Evolutionary conservation across 1,140 invertebrate species (phyloP), one percentile per base, ranked within the genome.

Genomic region (Lepidostoma basale): DNA sequence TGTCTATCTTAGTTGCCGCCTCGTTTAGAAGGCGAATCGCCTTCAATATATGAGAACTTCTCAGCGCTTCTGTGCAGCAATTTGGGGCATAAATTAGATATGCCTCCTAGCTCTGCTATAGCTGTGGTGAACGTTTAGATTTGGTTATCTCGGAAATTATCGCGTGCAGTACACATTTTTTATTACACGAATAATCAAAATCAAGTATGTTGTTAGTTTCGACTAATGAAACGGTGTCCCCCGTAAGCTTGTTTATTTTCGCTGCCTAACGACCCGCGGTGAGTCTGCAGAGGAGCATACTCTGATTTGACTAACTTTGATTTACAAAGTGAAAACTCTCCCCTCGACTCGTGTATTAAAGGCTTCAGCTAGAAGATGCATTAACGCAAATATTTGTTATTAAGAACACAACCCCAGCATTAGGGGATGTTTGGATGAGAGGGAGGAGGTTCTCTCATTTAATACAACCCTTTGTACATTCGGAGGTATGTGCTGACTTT

Each of bases 381-480:
- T 60, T 60, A 60, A 60, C 22, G 56, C 56, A 60, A 60, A 60
- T 60, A 60, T 60, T 60, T 60, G 56, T 42, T 56, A 56, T 56
- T 42, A 42, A 60, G 39, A 60, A 42, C 36, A 59, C 56, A 60
- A 60, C n/a, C 56, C 39, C 25, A 14, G 52, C 28, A 56, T 33
- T 36, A 4, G 30, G 52, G 52, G 30, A 36, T 1, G n/a, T 12
- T n/a, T 4, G n/a, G 39, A n/a, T 42, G 22, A 60, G 14, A 8
- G 36, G 20, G 12, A 16, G 36, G 42, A 45, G 42, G n/a, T 14
- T 20, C 36, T 42, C 23, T 42, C 39, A 60, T 60, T 60, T 40
- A 60, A 60, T 26, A 16, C 56, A 60, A 60, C 56, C 56, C 56
- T 60, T 60, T 60, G n/a, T 4, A 12, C 5, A 40, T 40, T n/a